A percentile compares a stretch with the other conserved stretches of the same genome.
These are phyloP conservation scores for Escarpia spicata DNA, from an alignment of 2,888 invertebrate species.

Conservation along the genomic window DNA sequence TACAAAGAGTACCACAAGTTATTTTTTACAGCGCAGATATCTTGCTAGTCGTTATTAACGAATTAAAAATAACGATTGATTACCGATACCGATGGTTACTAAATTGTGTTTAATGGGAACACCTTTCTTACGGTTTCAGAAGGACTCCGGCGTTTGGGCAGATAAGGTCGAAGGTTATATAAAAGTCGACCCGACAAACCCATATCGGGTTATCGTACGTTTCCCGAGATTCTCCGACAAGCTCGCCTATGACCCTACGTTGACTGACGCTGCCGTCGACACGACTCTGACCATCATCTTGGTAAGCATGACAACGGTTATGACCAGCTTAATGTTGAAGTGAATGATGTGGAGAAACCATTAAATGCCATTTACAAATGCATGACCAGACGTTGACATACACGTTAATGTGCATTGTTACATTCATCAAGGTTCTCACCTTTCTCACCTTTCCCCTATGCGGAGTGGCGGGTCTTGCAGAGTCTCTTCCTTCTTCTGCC, in stretches of 20 bases:
- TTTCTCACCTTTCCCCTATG: too few relatives aligned
- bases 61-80: background rate
- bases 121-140: too few relatives aligned
- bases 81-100: background rate
- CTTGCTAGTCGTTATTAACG: background rate
- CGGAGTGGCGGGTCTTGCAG: too few relatives aligned
- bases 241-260: background rate
- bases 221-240: background rate
- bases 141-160: background rate
- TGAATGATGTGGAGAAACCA: background rate
- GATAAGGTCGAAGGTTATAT: background rate
- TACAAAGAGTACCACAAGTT: too few relatives aligned
- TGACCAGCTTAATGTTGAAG: background rate
- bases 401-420: too few relatives aligned
- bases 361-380: background rate
- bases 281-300: background rate
- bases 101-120: background rate
- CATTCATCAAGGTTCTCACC: too few relatives aligned
- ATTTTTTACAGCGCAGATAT: too few relatives aligned
- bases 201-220: background rate
- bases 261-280: background rate
- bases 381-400: too few relatives aligned
- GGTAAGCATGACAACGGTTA: conserved; percentile 9
- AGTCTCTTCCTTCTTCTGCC: too few relatives aligned
- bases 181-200: background rate